These are phyloP conservation scores for Scaptomyza montana DNA, from an alignment of 1,140 invertebrate species.

Conservation along the genomic window DNA sequence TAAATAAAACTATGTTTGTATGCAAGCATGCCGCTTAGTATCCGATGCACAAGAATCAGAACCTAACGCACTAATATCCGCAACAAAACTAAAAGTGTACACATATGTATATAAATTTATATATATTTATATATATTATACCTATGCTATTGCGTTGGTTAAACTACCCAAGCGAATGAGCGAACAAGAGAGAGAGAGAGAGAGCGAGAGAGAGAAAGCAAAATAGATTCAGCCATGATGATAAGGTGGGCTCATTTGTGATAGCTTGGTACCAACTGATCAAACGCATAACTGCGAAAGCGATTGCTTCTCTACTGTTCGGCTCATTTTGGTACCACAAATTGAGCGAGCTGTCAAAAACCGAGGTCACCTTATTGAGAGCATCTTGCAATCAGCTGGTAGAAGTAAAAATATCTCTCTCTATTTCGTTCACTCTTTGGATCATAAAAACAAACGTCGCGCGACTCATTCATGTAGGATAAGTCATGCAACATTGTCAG, in stretches of 20 bases:
- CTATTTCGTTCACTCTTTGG: not conserved
- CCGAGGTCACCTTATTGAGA: too few species aligned
- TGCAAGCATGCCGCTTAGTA: not conserved
- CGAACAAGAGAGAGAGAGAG: not conserved
- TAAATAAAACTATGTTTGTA: not conserved
- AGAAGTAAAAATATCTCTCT: not conserved
- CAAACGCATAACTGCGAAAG: too few species aligned
- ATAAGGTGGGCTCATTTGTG: too few species aligned
- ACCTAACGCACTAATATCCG: slow-evolving; percentile 18
- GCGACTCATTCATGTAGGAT: not conserved
- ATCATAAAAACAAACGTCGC: not conserved
- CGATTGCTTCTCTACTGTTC: too few species aligned
- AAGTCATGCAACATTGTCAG: not conserved
- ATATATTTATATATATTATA: too few species aligned
- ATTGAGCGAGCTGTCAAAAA: too few species aligned
- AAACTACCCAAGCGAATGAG: not conserved
- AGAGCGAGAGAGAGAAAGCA: not conserved
- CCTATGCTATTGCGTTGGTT: too few species aligned
- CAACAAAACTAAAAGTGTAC: slow-evolving; percentile 29
- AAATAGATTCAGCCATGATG: not conserved
- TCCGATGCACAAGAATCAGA: not conserved
- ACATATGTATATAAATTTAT: not conserved
- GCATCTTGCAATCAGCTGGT: not conserved
- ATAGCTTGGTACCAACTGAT: too few species aligned
- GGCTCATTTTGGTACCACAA: too few species aligned